These are phyloP conservation scores for Melanostigma gelatinosum DNA, from an alignment of 2,113 vertebrate genomes.

Conservation along the genomic window DNA sequence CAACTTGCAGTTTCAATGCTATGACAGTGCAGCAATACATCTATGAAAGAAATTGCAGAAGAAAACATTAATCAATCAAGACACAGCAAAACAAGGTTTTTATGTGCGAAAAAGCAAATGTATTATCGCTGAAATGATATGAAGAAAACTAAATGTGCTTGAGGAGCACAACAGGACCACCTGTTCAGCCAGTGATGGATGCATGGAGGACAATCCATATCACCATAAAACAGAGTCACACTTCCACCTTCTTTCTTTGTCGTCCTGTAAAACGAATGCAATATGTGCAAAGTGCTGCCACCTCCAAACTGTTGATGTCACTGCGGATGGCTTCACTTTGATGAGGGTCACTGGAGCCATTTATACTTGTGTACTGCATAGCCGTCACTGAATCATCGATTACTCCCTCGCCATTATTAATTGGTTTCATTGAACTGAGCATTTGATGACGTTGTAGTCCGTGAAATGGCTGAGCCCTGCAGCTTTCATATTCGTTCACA, in stretches of 20 bases:
- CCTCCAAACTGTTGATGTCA: conserved; percentile 6
- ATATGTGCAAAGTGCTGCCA: neutral
- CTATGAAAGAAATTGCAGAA: neutral
- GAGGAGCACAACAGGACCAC: neutral
- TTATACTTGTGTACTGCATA: conserved; percentile 5
- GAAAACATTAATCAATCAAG: neutral
- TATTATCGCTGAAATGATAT: neutral
- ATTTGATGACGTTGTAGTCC: conserved; percentile 9
- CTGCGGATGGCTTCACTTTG: neutral
- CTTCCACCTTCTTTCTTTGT: too few species aligned
- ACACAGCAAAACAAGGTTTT: neutral
- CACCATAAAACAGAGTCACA: neutral
- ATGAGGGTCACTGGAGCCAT: conserved; percentile 25
- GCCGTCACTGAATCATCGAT: conserved; percentile 20
- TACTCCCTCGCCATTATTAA: conserved; percentile 2
- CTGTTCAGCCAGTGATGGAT: neutral
- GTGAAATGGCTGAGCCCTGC: neutral
- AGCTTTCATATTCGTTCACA: conserved; percentile 41
- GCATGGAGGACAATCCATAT: neutral
- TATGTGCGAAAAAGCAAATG: neutral
- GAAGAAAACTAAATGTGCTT: neutral
- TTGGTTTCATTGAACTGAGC: conserved; percentile 15
- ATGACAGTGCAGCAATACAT: neutral
- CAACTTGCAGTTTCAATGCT: neutral
- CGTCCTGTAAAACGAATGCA: neutral